Conservation (phyloP, 30 jellyfish, hydroid and myxozoan species). For the Mastigias papua region DNA sequence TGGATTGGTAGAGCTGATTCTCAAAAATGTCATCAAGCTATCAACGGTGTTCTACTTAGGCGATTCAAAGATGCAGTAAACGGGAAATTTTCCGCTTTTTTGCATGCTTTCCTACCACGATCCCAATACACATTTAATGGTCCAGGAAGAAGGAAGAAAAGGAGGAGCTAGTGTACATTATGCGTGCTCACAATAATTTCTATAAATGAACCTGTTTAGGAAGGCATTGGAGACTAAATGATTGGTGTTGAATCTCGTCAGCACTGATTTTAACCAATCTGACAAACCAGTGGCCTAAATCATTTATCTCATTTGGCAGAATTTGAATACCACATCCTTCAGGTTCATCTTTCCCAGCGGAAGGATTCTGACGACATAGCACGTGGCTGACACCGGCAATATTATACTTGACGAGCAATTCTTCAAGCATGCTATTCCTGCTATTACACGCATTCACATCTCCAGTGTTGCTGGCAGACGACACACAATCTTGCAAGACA, state of each 20-base stretch:
- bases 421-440: not conserved
- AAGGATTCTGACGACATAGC: slow-evolving; percentile 41
- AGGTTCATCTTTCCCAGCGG: not conserved
- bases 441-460: not conserved
- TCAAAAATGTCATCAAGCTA: no score
- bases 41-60: no score
- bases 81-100: no score
- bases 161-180: no score
- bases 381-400: slow-evolving; percentile 73
- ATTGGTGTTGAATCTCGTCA: slow-evolving; percentile 47
- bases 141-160: no score
- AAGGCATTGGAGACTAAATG: not conserved
- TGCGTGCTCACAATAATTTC: not conserved
- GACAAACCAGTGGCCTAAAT: slow-evolving; percentile 11
- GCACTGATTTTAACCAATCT: slow-evolving; percentile 55
- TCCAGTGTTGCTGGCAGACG: not conserved
- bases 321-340: slow-evolving; percentile 2
- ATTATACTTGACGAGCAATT: slow-evolving; percentile 28
- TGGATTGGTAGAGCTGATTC: no score
- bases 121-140: no score
- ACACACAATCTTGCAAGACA: slow-evolving; percentile 49
- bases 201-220: slow-evolving; percentile 23
- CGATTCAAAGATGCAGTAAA: no score
- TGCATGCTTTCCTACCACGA: no score
- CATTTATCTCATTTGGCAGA: slow-evolving; percentile 26